Conservation (phyloP, 2,113 vertebrate genomes). For the Noctilio leporinus region DNA sequence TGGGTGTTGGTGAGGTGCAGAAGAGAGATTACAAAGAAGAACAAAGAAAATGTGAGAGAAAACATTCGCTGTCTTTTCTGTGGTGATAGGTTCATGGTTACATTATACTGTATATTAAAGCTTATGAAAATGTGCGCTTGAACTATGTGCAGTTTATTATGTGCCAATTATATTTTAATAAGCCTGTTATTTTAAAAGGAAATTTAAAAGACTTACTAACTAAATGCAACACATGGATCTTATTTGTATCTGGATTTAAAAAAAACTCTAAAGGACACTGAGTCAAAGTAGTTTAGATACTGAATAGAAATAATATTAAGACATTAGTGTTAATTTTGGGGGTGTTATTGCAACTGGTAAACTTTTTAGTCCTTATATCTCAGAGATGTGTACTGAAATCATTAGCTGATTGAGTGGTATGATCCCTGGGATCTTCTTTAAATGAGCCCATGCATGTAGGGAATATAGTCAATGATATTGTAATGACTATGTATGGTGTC, state of each 20-base stretch:
- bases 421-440: background rate
- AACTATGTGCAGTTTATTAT: background rate
- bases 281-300: background rate
- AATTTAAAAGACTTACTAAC: background rate
- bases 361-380: background rate
- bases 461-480: background rate
- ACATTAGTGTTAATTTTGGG: background rate
- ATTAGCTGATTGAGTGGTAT: background rate
- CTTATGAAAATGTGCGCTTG: background rate
- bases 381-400: background rate
- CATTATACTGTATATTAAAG: background rate
- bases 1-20: too few species aligned
- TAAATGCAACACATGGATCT: background rate
- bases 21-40: background rate
- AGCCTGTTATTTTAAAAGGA: background rate
- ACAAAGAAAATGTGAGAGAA: background rate
- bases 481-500: background rate
- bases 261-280: background rate
- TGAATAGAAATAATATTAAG: background rate
- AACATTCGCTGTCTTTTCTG: background rate
- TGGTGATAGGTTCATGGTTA: background rate
- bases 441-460: background rate
- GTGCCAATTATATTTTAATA: background rate
- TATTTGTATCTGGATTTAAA: background rate
- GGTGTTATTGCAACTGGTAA: background rate